A percentile compares a stretch with the other conserved stretches of the same genome.
These are phyloP conservation scores for Actinostola sp. DNA, from an alignment of 92 coral and sea anemone genomes.

Conservation along the genomic window DNA sequence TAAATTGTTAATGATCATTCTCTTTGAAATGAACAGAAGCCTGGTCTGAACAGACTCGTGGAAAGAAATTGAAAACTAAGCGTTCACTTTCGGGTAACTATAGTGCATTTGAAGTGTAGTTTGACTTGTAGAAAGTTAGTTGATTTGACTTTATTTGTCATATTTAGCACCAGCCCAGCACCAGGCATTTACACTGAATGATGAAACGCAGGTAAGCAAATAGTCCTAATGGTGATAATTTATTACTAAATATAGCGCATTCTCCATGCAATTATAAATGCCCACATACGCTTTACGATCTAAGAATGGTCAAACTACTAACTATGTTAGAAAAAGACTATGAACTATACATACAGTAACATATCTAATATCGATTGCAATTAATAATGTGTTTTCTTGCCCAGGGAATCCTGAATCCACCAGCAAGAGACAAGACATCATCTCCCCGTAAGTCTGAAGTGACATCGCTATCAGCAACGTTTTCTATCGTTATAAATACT, in stretches of 20 bases:
- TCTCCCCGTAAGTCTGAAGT: background rate
- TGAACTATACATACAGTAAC: too few species aligned
- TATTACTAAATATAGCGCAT: too few species aligned
- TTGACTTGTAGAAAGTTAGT: background rate
- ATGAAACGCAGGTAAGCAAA: too few species aligned
- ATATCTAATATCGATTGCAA: too few species aligned
- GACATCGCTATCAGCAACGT: background rate
- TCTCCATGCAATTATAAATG: too few species aligned
- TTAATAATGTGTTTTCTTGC: too few species aligned
- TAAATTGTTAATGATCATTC: background rate
- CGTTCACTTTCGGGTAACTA: conserved; percentile 64
- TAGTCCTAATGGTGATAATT: too few species aligned
- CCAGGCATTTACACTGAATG: too few species aligned
- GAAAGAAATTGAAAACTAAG: background rate
- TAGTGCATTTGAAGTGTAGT: background rate
- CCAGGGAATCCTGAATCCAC: too few species aligned
- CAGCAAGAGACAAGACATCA: background rate
- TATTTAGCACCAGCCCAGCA: conserved; percentile 8
- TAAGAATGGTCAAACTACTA: too few species aligned
- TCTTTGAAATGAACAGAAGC: conserved; percentile 61
- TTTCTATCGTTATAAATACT: background rate
- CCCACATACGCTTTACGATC: too few species aligned
- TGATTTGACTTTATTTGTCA: background rate
- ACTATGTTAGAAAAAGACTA: too few species aligned
- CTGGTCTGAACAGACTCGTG: conserved; percentile 75